These are phyloP conservation scores for Zoanthus sociatus DNA, from an alignment of 92 coral and sea anemone species.

Conservation along the genomic window DNA sequence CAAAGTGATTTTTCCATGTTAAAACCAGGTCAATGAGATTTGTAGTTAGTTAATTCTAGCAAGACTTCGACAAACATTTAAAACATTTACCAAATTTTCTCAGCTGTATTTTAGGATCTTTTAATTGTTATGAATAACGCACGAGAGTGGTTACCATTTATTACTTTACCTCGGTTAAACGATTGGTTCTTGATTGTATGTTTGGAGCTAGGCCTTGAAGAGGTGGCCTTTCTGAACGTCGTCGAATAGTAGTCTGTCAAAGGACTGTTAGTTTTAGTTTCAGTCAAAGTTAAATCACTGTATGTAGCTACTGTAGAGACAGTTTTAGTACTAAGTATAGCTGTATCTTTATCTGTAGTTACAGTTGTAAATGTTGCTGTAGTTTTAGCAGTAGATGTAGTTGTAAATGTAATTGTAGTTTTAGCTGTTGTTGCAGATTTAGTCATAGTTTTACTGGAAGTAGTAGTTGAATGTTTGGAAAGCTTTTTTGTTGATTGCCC, in stretches of 20 bases:
- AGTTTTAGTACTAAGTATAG: background rate
- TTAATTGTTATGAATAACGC: background rate
- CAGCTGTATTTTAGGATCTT: too few species aligned
- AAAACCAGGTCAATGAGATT: too few species aligned
- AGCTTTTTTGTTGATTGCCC: background rate
- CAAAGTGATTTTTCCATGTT: too few species aligned
- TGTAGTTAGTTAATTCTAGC: too few species aligned
- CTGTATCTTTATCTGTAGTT: background rate
- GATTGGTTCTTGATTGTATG: background rate
- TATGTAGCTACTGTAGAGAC: background rate
- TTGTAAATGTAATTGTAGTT: background rate
- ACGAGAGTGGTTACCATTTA: background rate
- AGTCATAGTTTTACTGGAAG: background rate
- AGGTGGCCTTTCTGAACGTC: background rate
- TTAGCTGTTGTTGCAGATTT: background rate
- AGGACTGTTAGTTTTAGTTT: background rate
- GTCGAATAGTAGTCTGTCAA: background rate
- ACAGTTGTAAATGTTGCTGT: background rate
- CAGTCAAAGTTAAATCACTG: background rate
- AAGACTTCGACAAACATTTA: too few species aligned
- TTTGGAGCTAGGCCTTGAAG: slow-evolving; percentile 4
- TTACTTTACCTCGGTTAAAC: background rate
- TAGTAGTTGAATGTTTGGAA: background rate
- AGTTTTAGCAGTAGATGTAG: background rate
- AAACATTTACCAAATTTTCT: too few species aligned